A percentile compares a stretch with the other conserved stretches of the same genome.
Evolutionary conservation across 2,797 vertebrate genomes (phyloP).

Genomic region (Yasuhikotakia modesta): DNA sequence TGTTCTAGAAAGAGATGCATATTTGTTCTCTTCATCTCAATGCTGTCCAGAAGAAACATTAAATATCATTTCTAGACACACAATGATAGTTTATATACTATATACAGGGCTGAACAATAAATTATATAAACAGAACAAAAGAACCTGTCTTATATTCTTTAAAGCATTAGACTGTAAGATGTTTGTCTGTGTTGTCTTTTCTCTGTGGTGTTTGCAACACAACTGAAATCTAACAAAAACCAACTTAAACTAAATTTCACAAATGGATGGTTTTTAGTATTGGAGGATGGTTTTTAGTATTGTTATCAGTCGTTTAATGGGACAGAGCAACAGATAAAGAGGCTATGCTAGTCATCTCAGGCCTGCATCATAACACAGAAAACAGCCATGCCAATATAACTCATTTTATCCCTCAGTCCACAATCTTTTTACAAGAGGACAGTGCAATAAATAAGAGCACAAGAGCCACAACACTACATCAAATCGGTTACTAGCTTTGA

Average conservation of each 20-base stretch:
- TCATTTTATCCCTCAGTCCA: background rate
- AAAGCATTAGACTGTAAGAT: no score
- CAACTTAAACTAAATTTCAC: no score
- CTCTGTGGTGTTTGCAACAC: background rate
- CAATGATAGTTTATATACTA: no score
- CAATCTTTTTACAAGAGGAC: background rate
- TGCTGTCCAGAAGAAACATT: no score
- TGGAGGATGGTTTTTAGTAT: slow-evolving; percentile 29
- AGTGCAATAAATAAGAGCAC: slow-evolving; percentile 25
- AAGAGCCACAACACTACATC: slow-evolving; percentile 45
- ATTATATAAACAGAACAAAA: no score
- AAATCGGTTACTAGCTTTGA: slow-evolving; percentile 68
- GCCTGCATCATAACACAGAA: slow-evolving; percentile 39
- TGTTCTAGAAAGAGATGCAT: no score
- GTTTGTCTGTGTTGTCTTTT: background rate
- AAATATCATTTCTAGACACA: no score
- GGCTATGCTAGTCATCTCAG: slow-evolving; percentile 25
- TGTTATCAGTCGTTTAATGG: slow-evolving; percentile 40
- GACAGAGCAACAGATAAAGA: slow-evolving; percentile 31
- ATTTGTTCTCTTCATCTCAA: no score
- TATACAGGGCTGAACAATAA: no score
- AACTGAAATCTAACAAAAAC: background rate
- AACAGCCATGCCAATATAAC: slow-evolving; percentile 15
- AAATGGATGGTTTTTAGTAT: slow-evolving; percentile 37
- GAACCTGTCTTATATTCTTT: no score